Evolutionary conservation across 1,140 invertebrate genomes (phyloP).

Genomic region (Luehdorfia chinensis): DNA sequence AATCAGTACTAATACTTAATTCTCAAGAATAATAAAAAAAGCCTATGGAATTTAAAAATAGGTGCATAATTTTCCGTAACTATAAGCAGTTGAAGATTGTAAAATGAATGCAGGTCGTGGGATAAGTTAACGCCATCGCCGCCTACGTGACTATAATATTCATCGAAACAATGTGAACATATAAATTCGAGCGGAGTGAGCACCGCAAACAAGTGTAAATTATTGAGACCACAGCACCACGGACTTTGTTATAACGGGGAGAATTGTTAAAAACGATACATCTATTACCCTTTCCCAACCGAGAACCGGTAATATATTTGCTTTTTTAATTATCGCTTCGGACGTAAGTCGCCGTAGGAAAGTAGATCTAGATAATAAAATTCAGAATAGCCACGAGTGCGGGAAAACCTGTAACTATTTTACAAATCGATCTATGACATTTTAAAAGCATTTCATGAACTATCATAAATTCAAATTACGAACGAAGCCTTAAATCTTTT

Average conservation of each 20-base stretch:
- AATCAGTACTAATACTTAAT: no score
- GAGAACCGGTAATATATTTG: slow-evolving; percentile 33
- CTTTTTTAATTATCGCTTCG: slow-evolving; percentile 48
- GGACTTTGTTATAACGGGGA: slow-evolving; percentile 18
- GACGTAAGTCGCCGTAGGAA: slow-evolving; percentile 30
- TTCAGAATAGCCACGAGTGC: no score
- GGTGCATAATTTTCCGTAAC: slow-evolving; percentile 18
- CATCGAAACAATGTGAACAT: slow-evolving; percentile 37
- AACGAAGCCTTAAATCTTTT: no score
- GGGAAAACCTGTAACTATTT: no score
- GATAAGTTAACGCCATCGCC: slow-evolving; percentile 19
- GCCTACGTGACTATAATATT: slow-evolving; percentile 25
- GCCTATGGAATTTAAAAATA: slow-evolving; percentile 9
- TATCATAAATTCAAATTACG: no score
- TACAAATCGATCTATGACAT: no score
- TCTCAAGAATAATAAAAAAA: no score
- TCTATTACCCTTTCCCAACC: slow-evolving; percentile 1
- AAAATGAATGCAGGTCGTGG: slow-evolving; percentile 34
- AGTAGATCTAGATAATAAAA: slow-evolving; percentile 38
- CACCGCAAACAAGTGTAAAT: slow-evolving; percentile 49
- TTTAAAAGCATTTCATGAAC: no score
- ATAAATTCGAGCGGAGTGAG: slow-evolving; percentile 37
- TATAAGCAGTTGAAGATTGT: slow-evolving; percentile 13
- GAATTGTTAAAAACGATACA: slow-evolving; percentile 25
- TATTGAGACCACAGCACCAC: slow-evolving; percentile 29